Conservation (phyloP, 1,140 invertebrate genomes). For the Oncopodura yosiiana region DNA sequence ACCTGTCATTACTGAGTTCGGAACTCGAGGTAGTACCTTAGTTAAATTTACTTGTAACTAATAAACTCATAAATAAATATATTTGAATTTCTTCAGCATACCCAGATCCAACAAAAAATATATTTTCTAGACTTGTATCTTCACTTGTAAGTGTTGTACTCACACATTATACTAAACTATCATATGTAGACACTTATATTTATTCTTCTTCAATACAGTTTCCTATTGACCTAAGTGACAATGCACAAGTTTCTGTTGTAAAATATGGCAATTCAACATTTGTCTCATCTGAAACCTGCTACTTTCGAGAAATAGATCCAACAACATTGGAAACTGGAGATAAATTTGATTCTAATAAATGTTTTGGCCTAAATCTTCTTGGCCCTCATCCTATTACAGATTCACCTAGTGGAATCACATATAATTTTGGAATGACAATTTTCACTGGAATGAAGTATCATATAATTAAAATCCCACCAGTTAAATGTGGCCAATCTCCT, state of each 20-base stretch:
- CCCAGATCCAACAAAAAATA: slow-evolving; percentile 41
- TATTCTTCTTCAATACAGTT: slow-evolving; percentile 37
- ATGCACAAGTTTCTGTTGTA: slow-evolving; percentile 38
- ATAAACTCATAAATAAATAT: no score
- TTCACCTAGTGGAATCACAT: slow-evolving; percentile 37
- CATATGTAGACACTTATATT: slow-evolving; percentile 37
- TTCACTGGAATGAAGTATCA: slow-evolving; percentile 35
- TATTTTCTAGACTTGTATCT: slow-evolving; percentile 39
- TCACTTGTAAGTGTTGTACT: slow-evolving; percentile 37
- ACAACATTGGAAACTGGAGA: slow-evolving; percentile 23
- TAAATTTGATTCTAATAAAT: slow-evolving; percentile 36
- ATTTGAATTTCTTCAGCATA: no score
- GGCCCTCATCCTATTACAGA: slow-evolving; percentile 41
- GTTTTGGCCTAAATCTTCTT: slow-evolving; percentile 34
- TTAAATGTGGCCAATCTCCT: slow-evolving; percentile 3
- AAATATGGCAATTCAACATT: slow-evolving; percentile 36
- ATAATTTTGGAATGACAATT: slow-evolving; percentile 39
- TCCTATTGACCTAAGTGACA: slow-evolving; percentile 41
- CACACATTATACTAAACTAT: slow-evolving; percentile 32
- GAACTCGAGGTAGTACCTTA: no score
- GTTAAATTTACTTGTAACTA: no score
- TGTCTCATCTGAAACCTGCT: not conserved
- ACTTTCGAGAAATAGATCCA: not conserved
- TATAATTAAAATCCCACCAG: slow-evolving; percentile 37
- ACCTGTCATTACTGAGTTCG: slow-evolving; percentile 42